These are phyloP conservation scores for Leptinotarsa texana DNA, from an alignment of 1,140 invertebrate species.

Conservation along the genomic window DNA sequence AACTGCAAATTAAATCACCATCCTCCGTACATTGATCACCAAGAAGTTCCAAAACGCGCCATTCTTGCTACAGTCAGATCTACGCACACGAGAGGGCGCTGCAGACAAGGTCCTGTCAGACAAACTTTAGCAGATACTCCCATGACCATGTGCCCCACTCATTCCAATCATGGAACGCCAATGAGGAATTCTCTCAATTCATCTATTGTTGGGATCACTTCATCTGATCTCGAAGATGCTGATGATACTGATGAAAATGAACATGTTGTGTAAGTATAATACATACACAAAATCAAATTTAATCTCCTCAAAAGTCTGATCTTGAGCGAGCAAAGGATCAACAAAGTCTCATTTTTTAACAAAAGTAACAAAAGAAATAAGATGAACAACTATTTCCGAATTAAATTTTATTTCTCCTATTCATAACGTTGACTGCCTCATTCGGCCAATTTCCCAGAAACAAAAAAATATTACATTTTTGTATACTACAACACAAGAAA, in stretches of 20 bases:
- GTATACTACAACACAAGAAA: no score
- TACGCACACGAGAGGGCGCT: constrained; percentile 48
- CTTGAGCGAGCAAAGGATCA: no score
- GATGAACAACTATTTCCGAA: no score
- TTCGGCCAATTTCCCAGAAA: no score
- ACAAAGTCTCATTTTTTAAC: no score
- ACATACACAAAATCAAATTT: no score
- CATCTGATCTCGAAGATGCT: constrained; percentile 49
- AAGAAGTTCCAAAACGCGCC: constrained; percentile 51
- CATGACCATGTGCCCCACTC: constrained; percentile 41
- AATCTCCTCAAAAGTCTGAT: no score
- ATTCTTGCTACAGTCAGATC: constrained; percentile 52
- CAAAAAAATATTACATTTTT: no score
- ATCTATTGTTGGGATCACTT: constrained; percentile 38
- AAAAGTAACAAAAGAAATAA: no score
- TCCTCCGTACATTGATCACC: constrained; percentile 45
- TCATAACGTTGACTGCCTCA: no score
- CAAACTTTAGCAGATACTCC: constrained; percentile 49
- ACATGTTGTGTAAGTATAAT: constrained; percentile 45
- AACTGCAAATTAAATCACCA: constrained; percentile 40
- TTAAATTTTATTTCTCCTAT: no score
- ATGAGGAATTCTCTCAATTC: constrained; percentile 35
- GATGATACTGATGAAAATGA: constrained; percentile 56
- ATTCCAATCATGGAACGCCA: constrained; percentile 43
- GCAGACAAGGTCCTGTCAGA: constrained; percentile 48